Evolutionary conservation across 1,140 invertebrate species (phyloP).

Genomic region (Notospermus geniculatus): DNA sequence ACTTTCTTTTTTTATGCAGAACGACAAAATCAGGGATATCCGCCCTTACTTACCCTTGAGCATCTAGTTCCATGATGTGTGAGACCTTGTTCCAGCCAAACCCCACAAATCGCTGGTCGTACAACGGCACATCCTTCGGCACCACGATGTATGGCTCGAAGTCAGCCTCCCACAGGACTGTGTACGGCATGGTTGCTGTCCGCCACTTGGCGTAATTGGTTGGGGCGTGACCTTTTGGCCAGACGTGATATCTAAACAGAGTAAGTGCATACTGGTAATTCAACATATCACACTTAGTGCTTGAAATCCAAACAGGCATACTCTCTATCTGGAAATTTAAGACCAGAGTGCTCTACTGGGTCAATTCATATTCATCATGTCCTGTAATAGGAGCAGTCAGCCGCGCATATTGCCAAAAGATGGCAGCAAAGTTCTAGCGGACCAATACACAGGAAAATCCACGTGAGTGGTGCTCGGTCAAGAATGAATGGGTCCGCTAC

Average conservation of each 20-base stretch:
- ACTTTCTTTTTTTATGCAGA: background rate
- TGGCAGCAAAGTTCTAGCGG: too few relatives aligned
- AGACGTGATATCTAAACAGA: constrained; percentile 58
- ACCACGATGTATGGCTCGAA: constrained; percentile 92
- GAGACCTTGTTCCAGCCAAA: constrained; percentile 97
- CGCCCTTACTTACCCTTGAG: constrained; percentile 62
- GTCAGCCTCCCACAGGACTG: constrained; percentile 83
- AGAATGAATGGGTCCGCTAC: too few relatives aligned
- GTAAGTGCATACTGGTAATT: background rate
- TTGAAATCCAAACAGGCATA: too few relatives aligned
- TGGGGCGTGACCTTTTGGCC: constrained; percentile 78
- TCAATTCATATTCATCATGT: too few relatives aligned
- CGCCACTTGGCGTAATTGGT: constrained; percentile 85
- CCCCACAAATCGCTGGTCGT: constrained; percentile 86
- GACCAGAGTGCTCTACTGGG: too few relatives aligned
- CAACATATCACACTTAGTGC: background rate
- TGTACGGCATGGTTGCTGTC: constrained; percentile 76
- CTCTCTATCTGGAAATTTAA: too few relatives aligned
- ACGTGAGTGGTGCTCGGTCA: too few relatives aligned
- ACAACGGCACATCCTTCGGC: constrained; percentile 69
- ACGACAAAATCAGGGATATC: background rate
- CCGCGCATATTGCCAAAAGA: too few relatives aligned
- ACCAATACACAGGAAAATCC: too few relatives aligned
- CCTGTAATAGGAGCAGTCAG: too few relatives aligned
- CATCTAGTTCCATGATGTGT: constrained; percentile 85